A percentile compares a stretch with the other conserved stretches of the same genome.
Evolutionary conservation across 2,888 invertebrate genomes (phyloP).

Genomic region (Cephus nigrinus): DNA sequence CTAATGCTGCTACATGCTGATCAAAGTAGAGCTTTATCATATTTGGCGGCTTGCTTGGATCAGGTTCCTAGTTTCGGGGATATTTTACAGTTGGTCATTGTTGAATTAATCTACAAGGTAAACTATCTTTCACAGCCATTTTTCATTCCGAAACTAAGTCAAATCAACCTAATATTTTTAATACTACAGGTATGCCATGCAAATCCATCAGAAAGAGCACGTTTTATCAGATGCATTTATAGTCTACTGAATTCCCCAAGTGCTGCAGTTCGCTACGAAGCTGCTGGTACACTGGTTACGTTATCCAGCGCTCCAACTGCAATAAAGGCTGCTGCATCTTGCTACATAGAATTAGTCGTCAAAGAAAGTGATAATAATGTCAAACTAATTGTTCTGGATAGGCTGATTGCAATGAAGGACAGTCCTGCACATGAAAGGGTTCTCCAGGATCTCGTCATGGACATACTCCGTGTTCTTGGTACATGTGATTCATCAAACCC

Average conservation of each 20-base stretch:
- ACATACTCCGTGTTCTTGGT: conserved; percentile 92
- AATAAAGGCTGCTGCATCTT: conserved; percentile 96
- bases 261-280: conserved; percentile 98
- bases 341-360: conserved; percentile 98
- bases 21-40: conserved; percentile 92
- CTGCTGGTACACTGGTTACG: conserved; percentile 97
- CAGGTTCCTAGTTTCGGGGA: conserved; percentile 96
- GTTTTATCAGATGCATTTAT: conserved; percentile 99
- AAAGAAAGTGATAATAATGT: conserved; percentile 99
- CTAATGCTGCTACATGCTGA: conserved; percentile 98
- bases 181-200: conserved; percentile 87
- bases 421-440: conserved; percentile 87
- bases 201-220: conserved; percentile 93
- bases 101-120: conserved; percentile 98
- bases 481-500: conserved; percentile 60
- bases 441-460: conserved; percentile 94
- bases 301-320: conserved; percentile 98
- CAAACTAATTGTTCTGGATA: conserved; percentile 96
- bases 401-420: conserved; percentile 88
- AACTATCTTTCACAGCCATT: neutral
- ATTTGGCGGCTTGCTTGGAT: conserved; percentile 92
- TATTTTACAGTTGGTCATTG: conserved; percentile 97
- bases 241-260: conserved; percentile 95
- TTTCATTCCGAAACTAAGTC: neutral
- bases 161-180: neutral